Evolutionary conservation across 2,888 invertebrate species (phyloP).

Genomic region (Trilocha varians): DNA sequence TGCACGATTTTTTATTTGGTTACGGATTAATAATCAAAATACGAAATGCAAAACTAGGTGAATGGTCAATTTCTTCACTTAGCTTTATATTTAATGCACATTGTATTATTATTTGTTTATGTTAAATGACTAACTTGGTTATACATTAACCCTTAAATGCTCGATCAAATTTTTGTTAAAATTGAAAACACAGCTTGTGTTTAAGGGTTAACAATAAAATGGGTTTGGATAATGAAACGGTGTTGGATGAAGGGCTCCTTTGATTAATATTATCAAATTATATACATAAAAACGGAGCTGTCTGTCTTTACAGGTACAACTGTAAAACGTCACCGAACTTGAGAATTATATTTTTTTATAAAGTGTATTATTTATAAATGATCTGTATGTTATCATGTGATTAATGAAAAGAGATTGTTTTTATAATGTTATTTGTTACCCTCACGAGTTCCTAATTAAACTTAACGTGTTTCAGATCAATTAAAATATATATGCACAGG

Average conservation of each 20-base stretch:
- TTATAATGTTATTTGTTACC: slow-evolving; percentile 28
- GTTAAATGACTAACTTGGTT: slow-evolving; percentile 6
- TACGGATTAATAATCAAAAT: no score
- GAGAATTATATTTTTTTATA: slow-evolving; percentile 32
- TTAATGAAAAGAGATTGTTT: slow-evolving; percentile 37
- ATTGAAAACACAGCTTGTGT: not conserved
- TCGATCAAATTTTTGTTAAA: slow-evolving; percentile 6
- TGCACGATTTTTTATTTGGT: no score
- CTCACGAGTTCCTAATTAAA: slow-evolving; percentile 57
- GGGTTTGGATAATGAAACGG: slow-evolving; percentile 16
- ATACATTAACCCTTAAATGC: slow-evolving; percentile 8
- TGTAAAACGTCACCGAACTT: slow-evolving; percentile 52
- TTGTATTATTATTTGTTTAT: slow-evolving; percentile 20
- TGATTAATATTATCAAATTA: slow-evolving; percentile 16
- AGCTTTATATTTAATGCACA: slow-evolving; percentile 15
- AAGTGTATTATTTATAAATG: slow-evolving; percentile 19
- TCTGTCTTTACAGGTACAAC: slow-evolving; percentile 64
- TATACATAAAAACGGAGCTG: slow-evolving; percentile 22
- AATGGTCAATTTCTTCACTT: not conserved
- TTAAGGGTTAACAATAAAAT: slow-evolving; percentile 1
- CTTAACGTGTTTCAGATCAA: no score
- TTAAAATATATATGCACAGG: slow-evolving; percentile 26
- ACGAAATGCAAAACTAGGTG: no score
- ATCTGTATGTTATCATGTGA: slow-evolving; percentile 35
- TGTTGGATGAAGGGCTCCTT: slow-evolving; percentile 18